These are phyloP conservation scores for Morbakka virulenta DNA, from an alignment of 30 jellyfish, hydroid and myxozoan genomes.

Conservation along the genomic window DNA sequence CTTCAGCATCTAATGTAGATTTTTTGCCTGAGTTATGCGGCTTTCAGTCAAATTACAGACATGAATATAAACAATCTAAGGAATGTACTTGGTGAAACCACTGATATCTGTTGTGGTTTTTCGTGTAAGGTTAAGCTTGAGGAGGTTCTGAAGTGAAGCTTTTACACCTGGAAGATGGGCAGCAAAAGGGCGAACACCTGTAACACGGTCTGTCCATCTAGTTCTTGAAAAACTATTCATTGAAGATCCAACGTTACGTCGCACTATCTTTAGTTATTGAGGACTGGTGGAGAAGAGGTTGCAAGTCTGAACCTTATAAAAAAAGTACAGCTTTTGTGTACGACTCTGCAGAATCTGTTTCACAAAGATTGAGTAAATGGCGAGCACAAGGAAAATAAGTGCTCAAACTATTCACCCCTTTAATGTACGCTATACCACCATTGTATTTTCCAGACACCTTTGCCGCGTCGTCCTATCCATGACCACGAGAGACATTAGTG, in stretches of 20 bases:
- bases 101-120: conserved; percentile 33
- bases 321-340: conserved; percentile 57
- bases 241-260: conserved; percentile 36
- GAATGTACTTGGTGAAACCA: conserved; percentile 24
- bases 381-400: neutral
- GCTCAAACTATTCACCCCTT: neutral
- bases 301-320: conserved; percentile 37
- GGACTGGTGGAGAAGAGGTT: conserved; percentile 49
- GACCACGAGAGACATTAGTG: conserved; percentile 54
- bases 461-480: conserved; percentile 67
- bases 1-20: too few species aligned
- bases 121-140: conserved; percentile 7
- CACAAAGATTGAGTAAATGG: neutral
- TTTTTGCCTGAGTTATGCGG: too few species aligned
- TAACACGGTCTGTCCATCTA: conserved; percentile 60
- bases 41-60: conserved; percentile 48
- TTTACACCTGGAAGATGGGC: conserved; percentile 48
- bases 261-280: conserved; percentile 25
- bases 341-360: conserved; percentile 17
- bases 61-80: conserved; percentile 21
- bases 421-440: conserved; percentile 5
- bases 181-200: conserved; percentile 56
- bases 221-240: conserved; percentile 49
- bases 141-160: conserved; percentile 34
- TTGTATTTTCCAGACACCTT: conserved; percentile 66